A percentile compares a stretch with the other conserved stretches of the same genome.
Evolutionary conservation across 2,888 invertebrate species (phyloP).

Genomic region (Nomada ruficornis): DNA sequence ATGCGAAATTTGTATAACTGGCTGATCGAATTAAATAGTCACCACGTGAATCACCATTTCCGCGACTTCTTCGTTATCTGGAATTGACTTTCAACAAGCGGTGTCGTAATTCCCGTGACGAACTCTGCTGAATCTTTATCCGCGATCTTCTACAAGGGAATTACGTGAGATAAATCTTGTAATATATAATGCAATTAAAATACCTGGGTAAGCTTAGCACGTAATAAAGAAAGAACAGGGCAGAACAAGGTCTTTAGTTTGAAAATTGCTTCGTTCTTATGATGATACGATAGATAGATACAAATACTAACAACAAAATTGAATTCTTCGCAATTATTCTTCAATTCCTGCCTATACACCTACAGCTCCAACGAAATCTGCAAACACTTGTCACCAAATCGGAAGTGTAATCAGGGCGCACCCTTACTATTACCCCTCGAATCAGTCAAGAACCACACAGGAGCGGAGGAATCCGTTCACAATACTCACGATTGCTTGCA

Average conservation of each 20-base stretch:
- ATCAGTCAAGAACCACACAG: slow-evolving; percentile 12
- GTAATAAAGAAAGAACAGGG: no score
- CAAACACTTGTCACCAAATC: background rate
- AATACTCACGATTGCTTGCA: slow-evolving; percentile 42
- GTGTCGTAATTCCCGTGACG: background rate
- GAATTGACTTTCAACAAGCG: background rate
- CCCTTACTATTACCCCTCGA: slow-evolving; percentile 32
- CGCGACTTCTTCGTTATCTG: slow-evolving; percentile 16
- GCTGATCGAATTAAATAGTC: slow-evolving; percentile 20
- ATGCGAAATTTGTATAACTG: slow-evolving; percentile 21
- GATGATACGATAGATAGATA: no score
- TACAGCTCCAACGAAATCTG: background rate
- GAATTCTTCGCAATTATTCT: no score
- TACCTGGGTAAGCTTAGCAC: background rate
- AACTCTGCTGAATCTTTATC: background rate
- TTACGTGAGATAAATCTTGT: background rate
- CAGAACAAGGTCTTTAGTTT: no score
- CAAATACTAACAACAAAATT: no score
- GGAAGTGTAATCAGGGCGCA: background rate
- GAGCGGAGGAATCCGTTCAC: slow-evolving; percentile 43
- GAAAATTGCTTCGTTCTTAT: no score
- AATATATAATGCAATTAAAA: no score
- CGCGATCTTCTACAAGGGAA: background rate
- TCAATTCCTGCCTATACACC: background rate
- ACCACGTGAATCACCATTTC: slow-evolving; percentile 15